Evolutionary conservation across 53 echinoderm and acorn worm species (phyloP), one percentile per base, ranked within the genome.

Genomic region (Paracentrotus lividus): DNA sequence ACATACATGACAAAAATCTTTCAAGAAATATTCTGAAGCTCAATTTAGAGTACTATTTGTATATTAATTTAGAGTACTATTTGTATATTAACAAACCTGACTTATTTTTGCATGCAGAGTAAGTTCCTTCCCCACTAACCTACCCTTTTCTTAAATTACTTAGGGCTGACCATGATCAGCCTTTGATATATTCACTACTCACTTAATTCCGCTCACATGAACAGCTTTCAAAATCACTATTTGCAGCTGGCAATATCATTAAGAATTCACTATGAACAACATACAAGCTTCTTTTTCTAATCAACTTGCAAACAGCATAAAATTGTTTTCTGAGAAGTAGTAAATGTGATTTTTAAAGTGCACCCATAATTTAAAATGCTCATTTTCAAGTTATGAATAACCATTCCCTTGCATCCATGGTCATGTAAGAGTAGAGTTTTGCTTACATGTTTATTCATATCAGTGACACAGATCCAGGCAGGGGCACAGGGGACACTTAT

Each of bases 211-310:
- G 20, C 36, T 75, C 75, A 75, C 75, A 78, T 78, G 78, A 45
- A 78, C 45, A 78, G 78, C 45, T 78, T 47, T 78, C n/a, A 78
- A 45, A 78, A 78, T 78, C 78, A 78, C 45, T 78, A 8, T 78
- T 78, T 78, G 45, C 78, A 78, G 78, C 78, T 78, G 78, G 78
- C 45, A 45, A 78, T 47, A 44, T 78, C 78, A 45, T 78, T 78
- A 78, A 44, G 18, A 40, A 77, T 20, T 3, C 18, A 20, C 26
- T 2, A 78, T 78, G 78, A 45, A 78, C n/a, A 47, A 78, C 78
- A 78, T 78, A 8, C 78, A 78, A 45, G 78, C 78, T 45, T 45
- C 43, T 78, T 78, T 26, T 78, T n/a, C 78, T 78, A 44, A 45
- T 45, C n/a, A 78, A 78, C 47, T 45, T 47, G 78, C 45, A 78